Conservation (phyloP, 2,888 invertebrate genomes). For the Hyles lineata region DNA sequence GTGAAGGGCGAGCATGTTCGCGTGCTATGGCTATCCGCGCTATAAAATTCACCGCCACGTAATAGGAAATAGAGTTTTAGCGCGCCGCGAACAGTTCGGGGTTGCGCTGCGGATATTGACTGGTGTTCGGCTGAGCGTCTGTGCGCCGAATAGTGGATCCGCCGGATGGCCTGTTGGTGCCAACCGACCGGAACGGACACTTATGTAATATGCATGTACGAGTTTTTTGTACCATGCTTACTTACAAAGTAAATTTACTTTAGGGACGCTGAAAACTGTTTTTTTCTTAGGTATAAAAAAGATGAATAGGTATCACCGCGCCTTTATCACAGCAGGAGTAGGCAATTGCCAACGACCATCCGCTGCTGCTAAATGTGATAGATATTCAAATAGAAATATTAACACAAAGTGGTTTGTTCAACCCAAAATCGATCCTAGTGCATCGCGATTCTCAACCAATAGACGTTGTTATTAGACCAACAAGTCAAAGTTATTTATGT, state of each 20-base stretch:
- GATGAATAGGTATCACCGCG: too few relatives aligned
- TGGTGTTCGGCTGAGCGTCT: neutral
- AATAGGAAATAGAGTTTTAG: slow-evolving; percentile 22
- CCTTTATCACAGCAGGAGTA: too few relatives aligned
- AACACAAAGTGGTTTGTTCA: too few relatives aligned
- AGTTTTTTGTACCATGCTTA: neutral
- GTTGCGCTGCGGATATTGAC: slow-evolving; percentile 6
- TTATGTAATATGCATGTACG: neutral
- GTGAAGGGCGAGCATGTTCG: neutral
- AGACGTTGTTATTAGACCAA: too few relatives aligned
- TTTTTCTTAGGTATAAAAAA: neutral
- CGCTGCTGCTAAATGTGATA: too few relatives aligned
- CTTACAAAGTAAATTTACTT: too few relatives aligned
- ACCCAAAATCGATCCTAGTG: too few relatives aligned
- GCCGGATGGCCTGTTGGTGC: neutral
- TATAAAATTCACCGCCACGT: slow-evolving; percentile 3
- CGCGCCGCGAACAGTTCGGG: neutral
- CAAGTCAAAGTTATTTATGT: too few relatives aligned
- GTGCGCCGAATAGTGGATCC: neutral
- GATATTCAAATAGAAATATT: too few relatives aligned
- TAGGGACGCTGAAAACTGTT: neutral
- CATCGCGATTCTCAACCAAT: too few relatives aligned
- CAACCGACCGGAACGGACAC: neutral
- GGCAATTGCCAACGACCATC: too few relatives aligned
- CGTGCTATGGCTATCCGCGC: neutral